A percentile compares a stretch with the other conserved stretches of the same genome.
Evolutionary conservation across 2,113 vertebrate genomes (phyloP).

Genomic region (Odobenus rosmarus): DNA sequence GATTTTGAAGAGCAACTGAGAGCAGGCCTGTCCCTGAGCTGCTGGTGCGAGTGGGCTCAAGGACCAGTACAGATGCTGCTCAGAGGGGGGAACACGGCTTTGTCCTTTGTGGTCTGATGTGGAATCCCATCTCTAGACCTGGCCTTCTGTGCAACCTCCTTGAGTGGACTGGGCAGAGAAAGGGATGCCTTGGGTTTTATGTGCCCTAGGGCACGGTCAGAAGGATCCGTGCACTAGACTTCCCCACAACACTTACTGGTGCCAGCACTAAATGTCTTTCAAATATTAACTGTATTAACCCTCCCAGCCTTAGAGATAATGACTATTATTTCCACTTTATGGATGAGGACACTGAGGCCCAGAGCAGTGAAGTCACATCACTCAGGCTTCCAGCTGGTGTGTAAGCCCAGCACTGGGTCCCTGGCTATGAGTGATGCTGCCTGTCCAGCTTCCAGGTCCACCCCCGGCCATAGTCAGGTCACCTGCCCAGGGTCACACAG

Average conservation of each 20-base stretch:
- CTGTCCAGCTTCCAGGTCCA: not conserved
- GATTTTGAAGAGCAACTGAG: not conserved
- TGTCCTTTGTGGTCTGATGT: not conserved
- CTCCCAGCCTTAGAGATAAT: not conserved
- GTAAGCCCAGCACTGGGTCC: not conserved
- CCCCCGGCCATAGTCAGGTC: not conserved
- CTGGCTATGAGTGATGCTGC: accelerated
- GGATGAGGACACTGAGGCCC: not conserved
- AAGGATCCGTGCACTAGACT: not conserved
- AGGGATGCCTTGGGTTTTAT: not conserved
- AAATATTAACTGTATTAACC: too few relatives aligned
- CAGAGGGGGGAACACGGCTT: accelerated
- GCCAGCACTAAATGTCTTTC: not conserved
- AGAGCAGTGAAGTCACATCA: too few relatives aligned
- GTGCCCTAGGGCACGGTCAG: accelerated
- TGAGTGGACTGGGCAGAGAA: not conserved
- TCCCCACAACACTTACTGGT: accelerated
- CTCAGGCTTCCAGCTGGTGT: not conserved
- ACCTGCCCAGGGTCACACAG: not conserved
- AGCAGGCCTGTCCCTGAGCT: not conserved
- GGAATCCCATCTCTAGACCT: not conserved
- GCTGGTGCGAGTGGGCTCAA: not conserved
- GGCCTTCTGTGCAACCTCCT: not conserved
- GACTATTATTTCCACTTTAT: not conserved
- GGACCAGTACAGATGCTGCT: too few relatives aligned